Conservation (phyloP, 2,113 vertebrate species). For the Sebastes fasciatus region DNA sequence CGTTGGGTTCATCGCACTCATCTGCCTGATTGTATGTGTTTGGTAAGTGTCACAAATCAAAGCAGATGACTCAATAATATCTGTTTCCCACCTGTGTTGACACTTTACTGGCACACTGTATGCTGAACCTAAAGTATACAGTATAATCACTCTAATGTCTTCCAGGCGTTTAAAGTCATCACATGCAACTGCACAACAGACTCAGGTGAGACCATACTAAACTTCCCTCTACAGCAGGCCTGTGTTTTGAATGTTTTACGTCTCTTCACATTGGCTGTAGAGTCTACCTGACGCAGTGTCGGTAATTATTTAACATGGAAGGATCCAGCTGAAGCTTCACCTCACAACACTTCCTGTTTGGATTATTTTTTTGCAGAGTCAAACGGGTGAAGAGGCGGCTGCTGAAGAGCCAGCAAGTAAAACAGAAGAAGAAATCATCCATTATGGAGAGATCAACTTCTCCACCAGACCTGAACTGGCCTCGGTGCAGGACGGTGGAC, state of each 20-base stretch:
- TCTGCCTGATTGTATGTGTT: too few relatives aligned
- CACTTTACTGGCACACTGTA: too few relatives aligned
- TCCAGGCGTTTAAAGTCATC: neutral
- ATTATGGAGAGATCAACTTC: slow-evolving; percentile 40
- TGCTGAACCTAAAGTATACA: too few relatives aligned
- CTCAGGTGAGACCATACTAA: neutral
- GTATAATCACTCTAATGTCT: neutral
- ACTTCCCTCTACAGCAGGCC: too few relatives aligned
- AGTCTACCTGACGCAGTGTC: neutral
- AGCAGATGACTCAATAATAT: too few relatives aligned
- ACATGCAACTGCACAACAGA: neutral
- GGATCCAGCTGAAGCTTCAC: neutral
- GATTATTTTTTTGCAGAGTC: neutral
- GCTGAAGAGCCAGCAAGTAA: neutral
- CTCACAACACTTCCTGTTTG: neutral
- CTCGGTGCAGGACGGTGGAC: slow-evolving; percentile 3
- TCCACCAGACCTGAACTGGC: neutral
- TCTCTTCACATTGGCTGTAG: too few relatives aligned
- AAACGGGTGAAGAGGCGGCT: too few relatives aligned
- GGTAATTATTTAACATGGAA: too few relatives aligned
- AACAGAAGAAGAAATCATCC: slow-evolving; percentile 10
- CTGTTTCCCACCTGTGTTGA: too few relatives aligned
- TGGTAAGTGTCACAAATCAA: too few relatives aligned
- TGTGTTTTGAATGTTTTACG: too few relatives aligned
- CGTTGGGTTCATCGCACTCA: too few relatives aligned